A percentile compares a stretch with the other conserved stretches of the same genome.
Conservation (phyloP, 1,140 invertebrate species). For the Panagrolaimus sp. region DNA sequence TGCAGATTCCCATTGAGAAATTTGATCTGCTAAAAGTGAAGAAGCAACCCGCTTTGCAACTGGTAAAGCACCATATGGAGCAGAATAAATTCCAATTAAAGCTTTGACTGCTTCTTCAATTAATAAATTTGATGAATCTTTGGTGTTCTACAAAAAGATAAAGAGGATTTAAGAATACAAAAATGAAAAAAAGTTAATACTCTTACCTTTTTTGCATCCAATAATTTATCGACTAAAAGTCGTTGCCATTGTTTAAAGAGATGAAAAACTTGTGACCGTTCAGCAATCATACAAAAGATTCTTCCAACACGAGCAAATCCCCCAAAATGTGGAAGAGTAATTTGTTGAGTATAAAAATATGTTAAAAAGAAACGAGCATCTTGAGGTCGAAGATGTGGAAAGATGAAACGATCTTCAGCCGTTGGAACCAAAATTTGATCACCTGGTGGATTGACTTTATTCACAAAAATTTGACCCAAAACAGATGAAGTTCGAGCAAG, state of each 20-base stretch:
- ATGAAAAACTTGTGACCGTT: background rate
- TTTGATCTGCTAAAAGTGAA: background rate
- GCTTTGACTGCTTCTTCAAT: conserved; percentile 5
- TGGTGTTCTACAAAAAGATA: background rate
- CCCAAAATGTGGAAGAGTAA: conserved; percentile 1
- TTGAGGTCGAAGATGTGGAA: background rate
- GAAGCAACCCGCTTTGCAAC: conserved; percentile 6
- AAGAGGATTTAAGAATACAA: background rate
- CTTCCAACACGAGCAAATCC: conserved; percentile 10
- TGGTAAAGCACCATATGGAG: conserved; percentile 16
- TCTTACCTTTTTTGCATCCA: background rate
- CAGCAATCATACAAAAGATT: conserved; percentile 13
- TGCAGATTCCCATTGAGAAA: background rate
- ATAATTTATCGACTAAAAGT: background rate
- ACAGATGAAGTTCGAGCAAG: background rate
- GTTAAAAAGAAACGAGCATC: background rate
- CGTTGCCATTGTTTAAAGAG: conserved; percentile 15
- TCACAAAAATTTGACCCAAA: background rate
- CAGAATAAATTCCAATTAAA: conserved; percentile 15
- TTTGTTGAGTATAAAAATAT: conserved; percentile 2
- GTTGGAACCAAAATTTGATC: conserved; percentile 11
- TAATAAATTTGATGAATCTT: background rate
- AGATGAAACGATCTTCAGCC: conserved; percentile 2
- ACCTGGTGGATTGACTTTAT: background rate
- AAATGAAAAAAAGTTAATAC: background rate